Evolutionary conservation across 2,888 invertebrate genomes (phyloP), one percentile per base, ranked within the genome.

Genomic region (Drosophila suboccidentalis): DNA sequence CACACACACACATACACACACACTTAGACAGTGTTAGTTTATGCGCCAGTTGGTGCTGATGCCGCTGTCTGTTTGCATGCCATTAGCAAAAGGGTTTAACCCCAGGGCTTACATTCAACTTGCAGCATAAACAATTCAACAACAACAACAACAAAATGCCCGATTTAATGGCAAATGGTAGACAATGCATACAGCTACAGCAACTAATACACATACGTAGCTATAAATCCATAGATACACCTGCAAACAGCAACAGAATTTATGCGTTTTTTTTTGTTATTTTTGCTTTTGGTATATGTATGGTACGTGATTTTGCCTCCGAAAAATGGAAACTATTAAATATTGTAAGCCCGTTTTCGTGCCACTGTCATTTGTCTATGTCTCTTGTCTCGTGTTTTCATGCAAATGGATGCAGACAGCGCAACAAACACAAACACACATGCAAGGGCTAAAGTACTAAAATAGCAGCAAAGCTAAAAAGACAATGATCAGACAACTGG

Each of bases 31-130:
- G 39, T 29, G 57, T 63, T 60, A 63, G 69, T 61, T 76, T 57
- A 47, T 71, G 60, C 55, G 55, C 34, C 59, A 59, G 38, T 51
- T 50, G 55, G 49, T 41, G 43, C 43, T 43, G 51, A n/a, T 54
- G 62, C 47, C 41, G 17, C 38, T 46, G 22, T 38, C 46, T 64
- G 41, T 74, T 58, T 69, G 64, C 61, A 69, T 59, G 50, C 58
- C 61, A 69, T 75, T 75, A 75, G 64, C 70, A 64, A 74, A 73
- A 64, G 65, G 64, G 60, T 75, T 64, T 39, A 53, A 49, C 41
- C 46, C 4, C 41, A 11, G 39, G 60, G 36, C 71, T 57, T 54
- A 47, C 53, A 63, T 53, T 26, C 60, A 36, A 61, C 63, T 63
- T 61, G 57, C 69, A 60, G 49, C 72, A 63, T 58, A 67, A 63